Base-by-base conservation (phyloP, 1,140 invertebrate species). In the Ceratosolen fusciceps region DNA sequence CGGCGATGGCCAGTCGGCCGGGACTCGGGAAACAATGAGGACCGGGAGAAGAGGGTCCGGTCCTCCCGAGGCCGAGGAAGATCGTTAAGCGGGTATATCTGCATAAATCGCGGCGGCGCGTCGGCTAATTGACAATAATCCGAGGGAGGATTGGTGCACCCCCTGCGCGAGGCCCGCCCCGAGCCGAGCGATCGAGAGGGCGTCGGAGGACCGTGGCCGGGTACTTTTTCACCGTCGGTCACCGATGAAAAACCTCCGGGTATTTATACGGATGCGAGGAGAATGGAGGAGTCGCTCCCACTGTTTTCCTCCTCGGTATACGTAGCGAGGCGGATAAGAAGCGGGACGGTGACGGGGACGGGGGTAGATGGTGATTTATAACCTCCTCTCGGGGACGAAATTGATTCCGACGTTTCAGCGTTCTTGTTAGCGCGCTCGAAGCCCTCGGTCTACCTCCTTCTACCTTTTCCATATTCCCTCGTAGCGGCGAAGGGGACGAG, bases 391-490 rank as follows among this genome's bases (percentile, higher is more conserved):
- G 52, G 47, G 24, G 75, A 47, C 65, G 47, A 71, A 77, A 77
- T 77, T 79, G 77, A 74, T 58, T 79, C 77, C 71, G 77, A 73
- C 77, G 49, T 71, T 71, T 71, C 52, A 62, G 43, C 58, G 68
- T 58, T 78, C 68, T 60, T 49, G 39, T 78, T 78, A 67, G 31
- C 43, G 52, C 80, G 26, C 56, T 37, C 4, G 65, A 65, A 39
- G 3, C 47, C 7, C 47, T 74, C 72, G 12, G 26, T 49, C 54
- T 54, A 14, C 21, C n/a, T 54, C 52, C 0, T 24, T 4, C 67
- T 47, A 29, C 80, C 65, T 80, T 52, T 75, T 76, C 62, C 62
- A 76, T 75, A 75, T 75, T 75, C 14, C 14, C 83, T 74, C 79
- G 21, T 68, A n/a, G 34, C 37, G 65, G 19, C 73, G 31, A 58